A percentile compares a stretch with the other conserved stretches of the same genome.
phyloP scores from a whole-genome alignment of 2,113 vertebrate species.

The Theropithecus gelada region DNA sequence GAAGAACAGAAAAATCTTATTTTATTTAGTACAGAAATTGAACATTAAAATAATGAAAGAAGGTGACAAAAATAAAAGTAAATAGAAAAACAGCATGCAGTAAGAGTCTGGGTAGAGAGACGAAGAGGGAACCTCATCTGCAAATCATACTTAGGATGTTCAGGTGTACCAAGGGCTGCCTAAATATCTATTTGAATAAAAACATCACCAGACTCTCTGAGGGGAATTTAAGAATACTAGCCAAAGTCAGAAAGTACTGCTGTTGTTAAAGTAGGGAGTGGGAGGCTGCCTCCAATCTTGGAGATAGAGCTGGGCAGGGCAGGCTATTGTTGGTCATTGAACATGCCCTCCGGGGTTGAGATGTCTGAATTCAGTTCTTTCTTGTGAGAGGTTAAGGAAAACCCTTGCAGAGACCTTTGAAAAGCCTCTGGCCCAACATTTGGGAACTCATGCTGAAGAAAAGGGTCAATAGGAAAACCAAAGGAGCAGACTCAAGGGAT shows the following conservation, averaged over 20 bases:
- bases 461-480: neutral
- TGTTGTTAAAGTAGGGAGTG: neutral
- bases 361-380: neutral
- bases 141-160: neutral
- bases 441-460: neutral
- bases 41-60: slow-evolving; percentile 12
- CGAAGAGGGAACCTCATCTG: neutral
- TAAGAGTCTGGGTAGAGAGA: neutral
- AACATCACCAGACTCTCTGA: neutral
- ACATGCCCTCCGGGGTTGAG: no score
- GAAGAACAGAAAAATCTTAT: neutral
- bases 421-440: neutral
- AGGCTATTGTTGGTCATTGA: neutral
- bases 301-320: neutral
- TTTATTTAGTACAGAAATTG: neutral
- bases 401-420: neutral
- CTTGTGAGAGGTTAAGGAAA: neutral
- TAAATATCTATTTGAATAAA: neutral
- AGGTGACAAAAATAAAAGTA: slow-evolving; percentile 24
- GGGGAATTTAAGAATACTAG: neutral
- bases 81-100: neutral
- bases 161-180: neutral
- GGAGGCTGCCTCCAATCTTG: neutral
- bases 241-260: neutral
- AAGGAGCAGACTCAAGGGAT: neutral